Conservation (phyloP, 2,113 vertebrate genomes). For the Cromileptes altivelis region DNA sequence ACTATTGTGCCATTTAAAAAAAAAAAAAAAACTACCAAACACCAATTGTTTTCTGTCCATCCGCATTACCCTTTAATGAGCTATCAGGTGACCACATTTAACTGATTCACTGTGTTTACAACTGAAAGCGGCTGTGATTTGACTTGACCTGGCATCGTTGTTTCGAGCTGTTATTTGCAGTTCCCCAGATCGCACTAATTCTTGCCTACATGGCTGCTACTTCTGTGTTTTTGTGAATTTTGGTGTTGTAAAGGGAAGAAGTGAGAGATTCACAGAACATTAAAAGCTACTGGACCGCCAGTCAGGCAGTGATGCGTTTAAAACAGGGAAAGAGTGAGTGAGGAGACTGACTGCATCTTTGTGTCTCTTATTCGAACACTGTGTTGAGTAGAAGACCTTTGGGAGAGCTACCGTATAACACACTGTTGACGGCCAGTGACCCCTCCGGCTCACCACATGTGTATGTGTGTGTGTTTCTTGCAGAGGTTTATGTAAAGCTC, state of each 20-base stretch:
- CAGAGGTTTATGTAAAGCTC: background rate
- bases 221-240: background rate
- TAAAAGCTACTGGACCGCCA: slow-evolving; percentile 45
- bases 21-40: background rate
- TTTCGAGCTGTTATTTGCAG: slow-evolving; percentile 5
- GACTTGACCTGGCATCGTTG: background rate
- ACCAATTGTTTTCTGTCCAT: background rate
- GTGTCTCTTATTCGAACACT: background rate
- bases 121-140: background rate
- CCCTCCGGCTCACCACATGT: background rate
- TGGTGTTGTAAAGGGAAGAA: slow-evolving; percentile 38
- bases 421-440: slow-evolving; percentile 13
- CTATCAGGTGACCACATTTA: background rate
- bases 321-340: background rate
- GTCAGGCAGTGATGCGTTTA: slow-evolving; percentile 35
- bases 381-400: slow-evolving; percentile 9
- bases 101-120: slow-evolving; percentile 12
- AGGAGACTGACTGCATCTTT: slow-evolving; percentile 11
- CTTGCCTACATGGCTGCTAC: background rate
- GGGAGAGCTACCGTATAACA: slow-evolving; percentile 40
- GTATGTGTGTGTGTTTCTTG: background rate
- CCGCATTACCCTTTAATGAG: slow-evolving; percentile 3
- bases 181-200: background rate
- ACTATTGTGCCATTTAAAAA: slow-evolving; percentile 30
- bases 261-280: slow-evolving; percentile 60